A percentile compares a stretch with the other conserved stretches of the same genome.
These are phyloP conservation scores for Uloborus plumipes DNA, from an alignment of 2,888 invertebrate species.

Conservation along the genomic window DNA sequence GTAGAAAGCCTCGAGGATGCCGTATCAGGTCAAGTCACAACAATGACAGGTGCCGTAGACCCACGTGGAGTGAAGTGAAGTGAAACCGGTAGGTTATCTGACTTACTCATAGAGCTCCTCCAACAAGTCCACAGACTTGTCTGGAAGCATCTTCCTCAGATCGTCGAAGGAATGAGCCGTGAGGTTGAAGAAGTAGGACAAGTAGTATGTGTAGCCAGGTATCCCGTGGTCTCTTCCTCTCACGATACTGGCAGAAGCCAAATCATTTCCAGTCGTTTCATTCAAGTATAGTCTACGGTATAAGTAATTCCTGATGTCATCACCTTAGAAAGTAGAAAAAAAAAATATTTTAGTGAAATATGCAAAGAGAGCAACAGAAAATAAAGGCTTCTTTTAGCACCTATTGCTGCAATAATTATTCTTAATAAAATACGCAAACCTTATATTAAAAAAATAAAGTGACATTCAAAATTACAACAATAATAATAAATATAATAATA, in stretches of 20 bases:
- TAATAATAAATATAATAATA: no score
- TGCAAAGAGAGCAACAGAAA: neutral
- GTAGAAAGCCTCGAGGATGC: no score
- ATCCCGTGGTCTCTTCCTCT: slow-evolving; percentile 84
- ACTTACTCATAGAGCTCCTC: slow-evolving; percentile 66
- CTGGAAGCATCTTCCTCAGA: slow-evolving; percentile 72
- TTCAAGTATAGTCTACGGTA: slow-evolving; percentile 46
- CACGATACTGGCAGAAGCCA: slow-evolving; percentile 83
- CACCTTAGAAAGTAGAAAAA: slow-evolving; percentile 7
- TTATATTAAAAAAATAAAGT: neutral
- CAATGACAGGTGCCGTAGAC: no score
- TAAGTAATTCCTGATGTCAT: slow-evolving; percentile 48
- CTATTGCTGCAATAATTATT: neutral
- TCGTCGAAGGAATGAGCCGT: slow-evolving; percentile 79
- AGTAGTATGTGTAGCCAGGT: slow-evolving; percentile 82
- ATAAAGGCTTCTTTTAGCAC: no score
- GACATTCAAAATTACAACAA: no score
- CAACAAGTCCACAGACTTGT: slow-evolving; percentile 69
- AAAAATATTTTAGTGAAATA: neutral
- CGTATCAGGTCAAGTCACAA: no score
- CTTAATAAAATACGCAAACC: neutral
- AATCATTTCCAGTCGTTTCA: slow-evolving; percentile 82
- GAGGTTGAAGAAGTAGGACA: slow-evolving; percentile 80
- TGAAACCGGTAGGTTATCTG: no score
- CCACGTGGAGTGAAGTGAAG: no score